Evolutionary conservation across 2,113 vertebrate species (phyloP).

Genomic region (Erythrocercus mccallii): DNA sequence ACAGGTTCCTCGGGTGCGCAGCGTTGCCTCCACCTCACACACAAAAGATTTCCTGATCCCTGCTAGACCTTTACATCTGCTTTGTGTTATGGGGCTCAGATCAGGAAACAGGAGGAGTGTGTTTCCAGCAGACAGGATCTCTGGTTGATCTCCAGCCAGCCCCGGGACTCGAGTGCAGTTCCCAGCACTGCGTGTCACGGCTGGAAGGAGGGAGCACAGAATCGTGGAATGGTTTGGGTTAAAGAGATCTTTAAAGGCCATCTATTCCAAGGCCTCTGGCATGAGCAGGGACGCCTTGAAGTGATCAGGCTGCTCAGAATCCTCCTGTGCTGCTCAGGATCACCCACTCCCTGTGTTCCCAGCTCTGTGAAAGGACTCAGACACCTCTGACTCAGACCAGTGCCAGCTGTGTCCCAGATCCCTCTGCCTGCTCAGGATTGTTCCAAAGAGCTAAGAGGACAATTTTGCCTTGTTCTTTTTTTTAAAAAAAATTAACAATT

Average conservation of each 20-base stretch:
- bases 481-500: neutral
- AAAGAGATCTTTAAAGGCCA: neutral
- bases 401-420: neutral
- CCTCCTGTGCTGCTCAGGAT: neutral
- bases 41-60: constrained; percentile 44
- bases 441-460: neutral
- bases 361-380: neutral
- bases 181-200: rapidly evolving
- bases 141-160: constrained; percentile 11
- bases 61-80: constrained; percentile 6
- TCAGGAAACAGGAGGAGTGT: constrained; percentile 30
- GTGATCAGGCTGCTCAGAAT: neutral
- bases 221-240: neutral
- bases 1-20: neutral
- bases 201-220: neutral
- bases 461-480: neutral
- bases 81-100: neutral
- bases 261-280: neutral
- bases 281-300: neutral
- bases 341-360: rapidly evolving
- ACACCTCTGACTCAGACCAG: neutral
- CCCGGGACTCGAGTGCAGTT: rapidly evolving
- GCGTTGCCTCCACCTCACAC: neutral
- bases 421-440: neutral
- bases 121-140: constrained; percentile 38